Evolutionary conservation across 2,113 vertebrate species (phyloP).

Genomic region (Eretmochelys imbricata): DNA sequence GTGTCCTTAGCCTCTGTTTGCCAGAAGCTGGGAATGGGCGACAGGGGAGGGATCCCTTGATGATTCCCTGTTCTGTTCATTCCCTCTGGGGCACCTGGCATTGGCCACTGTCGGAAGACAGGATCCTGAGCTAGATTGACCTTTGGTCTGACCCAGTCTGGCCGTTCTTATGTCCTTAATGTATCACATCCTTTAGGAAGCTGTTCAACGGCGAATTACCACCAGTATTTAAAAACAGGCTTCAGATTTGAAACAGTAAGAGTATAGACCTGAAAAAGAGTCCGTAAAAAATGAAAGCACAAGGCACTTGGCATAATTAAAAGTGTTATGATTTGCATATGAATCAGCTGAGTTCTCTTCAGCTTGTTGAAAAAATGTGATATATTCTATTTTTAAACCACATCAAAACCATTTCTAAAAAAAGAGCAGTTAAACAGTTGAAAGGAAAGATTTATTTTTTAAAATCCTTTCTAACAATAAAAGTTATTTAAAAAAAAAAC

Average conservation of each 20-base stretch:
- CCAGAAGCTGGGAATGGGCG: no score
- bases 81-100: no score
- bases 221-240: neutral
- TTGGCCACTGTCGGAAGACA: no score
- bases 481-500: conserved; percentile 12
- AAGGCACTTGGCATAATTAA: rapidly evolving
- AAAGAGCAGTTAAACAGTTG: conserved; percentile 24
- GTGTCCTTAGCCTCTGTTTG: no score
- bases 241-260: neutral
- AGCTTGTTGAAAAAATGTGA: neutral
- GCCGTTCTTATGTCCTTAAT: neutral
- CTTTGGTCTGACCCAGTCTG: no score
- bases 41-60: no score
- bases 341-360: neutral
- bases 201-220: neutral
- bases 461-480: conserved; percentile 57
- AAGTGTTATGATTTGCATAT: rapidly evolving
- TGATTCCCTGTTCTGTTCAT: no score
- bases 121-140: no score
- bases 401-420: neutral
- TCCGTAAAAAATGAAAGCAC: neutral
- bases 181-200: rapidly evolving
- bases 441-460: conserved; percentile 59
- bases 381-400: neutral
- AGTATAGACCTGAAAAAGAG: neutral